Conservation (phyloP, 2,888 invertebrate genomes). For the Oxystoma pomonae region DNA sequence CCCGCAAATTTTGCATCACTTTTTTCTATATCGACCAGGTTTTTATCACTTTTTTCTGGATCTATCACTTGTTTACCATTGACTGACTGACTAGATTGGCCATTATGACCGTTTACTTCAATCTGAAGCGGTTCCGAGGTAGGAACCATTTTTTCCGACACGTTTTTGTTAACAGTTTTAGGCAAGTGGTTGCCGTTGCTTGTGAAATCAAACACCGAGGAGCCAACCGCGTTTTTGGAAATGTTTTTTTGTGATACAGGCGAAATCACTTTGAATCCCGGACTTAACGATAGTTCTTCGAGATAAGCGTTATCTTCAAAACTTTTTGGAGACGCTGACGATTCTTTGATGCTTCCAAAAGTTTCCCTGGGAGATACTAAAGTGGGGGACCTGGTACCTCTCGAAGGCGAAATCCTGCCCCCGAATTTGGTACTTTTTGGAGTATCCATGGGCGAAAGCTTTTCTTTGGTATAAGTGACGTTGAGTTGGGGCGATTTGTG, state of each 20-base stretch:
- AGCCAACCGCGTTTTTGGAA: constrained; percentile 59
- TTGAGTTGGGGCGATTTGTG: constrained; percentile 11
- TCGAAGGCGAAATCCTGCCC: neutral
- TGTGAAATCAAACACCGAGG: constrained; percentile 59
- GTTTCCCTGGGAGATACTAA: neutral
- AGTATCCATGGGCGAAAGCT: neutral
- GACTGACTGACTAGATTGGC: constrained; percentile 12
- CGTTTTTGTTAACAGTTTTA: constrained; percentile 25
- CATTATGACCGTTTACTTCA: constrained; percentile 34
- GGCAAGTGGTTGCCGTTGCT: constrained; percentile 31
- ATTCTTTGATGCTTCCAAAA: neutral
- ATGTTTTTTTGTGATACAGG: constrained; percentile 53
- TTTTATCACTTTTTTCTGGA: constrained; percentile 66
- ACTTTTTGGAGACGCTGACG: neutral
- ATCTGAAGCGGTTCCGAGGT: constrained; percentile 33
- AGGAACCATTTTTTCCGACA: constrained; percentile 27
- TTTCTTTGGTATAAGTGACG: neutral
- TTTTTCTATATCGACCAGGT: constrained; percentile 59
- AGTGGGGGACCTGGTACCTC: neutral
- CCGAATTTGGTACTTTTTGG: neutral
- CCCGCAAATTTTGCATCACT: constrained; percentile 58
- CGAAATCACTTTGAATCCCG: constrained; percentile 25
- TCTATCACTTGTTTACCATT: constrained; percentile 48
- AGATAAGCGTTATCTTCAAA: neutral
- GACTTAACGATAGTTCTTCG: neutral